Base-by-base conservation (phyloP, 1,140 invertebrate genomes). In the Drosophila dunni region DNA sequence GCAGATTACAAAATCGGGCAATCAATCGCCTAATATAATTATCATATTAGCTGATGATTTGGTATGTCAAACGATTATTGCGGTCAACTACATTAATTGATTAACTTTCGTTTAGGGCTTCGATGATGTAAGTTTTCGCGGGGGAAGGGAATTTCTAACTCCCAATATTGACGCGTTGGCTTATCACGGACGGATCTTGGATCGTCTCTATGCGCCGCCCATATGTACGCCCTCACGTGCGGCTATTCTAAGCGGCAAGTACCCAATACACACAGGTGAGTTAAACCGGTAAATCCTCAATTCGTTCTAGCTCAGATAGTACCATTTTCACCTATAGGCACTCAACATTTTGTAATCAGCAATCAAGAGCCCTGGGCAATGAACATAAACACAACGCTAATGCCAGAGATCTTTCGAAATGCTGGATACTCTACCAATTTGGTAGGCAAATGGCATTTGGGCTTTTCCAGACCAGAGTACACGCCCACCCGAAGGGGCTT, bases 391-490 rank as follows among this genome's bases (percentile, higher is more conserved):
- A 94, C 96, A 79, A 96, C 95, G 76, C 85, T 97, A 6, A 91
- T 98, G 58, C 96, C 97, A 0, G 93, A 98, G 92, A 95, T 96
- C 79, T 93, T 98, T 29, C 95, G 95, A 83, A 93, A 95, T 17
- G 90, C 94, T 0, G 97, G 97, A 0, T 99, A 98, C 92, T 92
- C 93, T 4, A 98, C 97, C 0, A 96, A 97, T 91, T 94, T 97
- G 38, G 94, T 98, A 20, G 98, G 98, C n/a, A 98, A 99, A 93
- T 98, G 97, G 97, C 97, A 98, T 83, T 93, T 97, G 60, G 97
- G 97, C 1, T 95, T 94, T 71, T 95, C 94, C 64, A 93, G 94
- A 20, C 94, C 93, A n/a, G 94, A 95, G 66, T 97, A 96, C 79
- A 96, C 96, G 5, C 97, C 97, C 0, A 95, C 95, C 0, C 94